phyloP scores from a whole-genome alignment of 2,113 vertebrate species.

The Dryoscopus gambensis region DNA sequence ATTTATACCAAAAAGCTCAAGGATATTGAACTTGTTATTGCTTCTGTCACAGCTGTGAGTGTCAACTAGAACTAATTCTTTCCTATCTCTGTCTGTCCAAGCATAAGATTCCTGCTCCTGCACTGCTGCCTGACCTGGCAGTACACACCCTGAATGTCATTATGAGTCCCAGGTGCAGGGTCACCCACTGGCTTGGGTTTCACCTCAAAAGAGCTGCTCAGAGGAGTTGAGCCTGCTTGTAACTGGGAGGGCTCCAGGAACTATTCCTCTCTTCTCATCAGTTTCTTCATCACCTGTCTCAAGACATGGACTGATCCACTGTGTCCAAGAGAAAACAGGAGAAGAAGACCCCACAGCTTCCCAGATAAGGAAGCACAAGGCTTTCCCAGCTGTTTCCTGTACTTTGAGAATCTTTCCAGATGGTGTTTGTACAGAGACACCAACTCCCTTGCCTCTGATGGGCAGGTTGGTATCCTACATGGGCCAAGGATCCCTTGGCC shows the following conservation, averaged over 20 bases:
- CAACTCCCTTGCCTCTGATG: neutral
- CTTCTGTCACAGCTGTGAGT: neutral
- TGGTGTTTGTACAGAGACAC: neutral
- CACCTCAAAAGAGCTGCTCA: neutral
- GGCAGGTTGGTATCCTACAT: neutral
- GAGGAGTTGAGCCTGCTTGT: neutral
- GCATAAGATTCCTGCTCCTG: neutral
- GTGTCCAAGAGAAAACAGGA: neutral
- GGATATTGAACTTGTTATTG: neutral
- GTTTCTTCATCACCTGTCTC: neutral
- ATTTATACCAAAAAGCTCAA: neutral
- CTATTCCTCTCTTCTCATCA: neutral
- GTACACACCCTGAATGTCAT: neutral
- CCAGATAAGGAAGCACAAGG: neutral
- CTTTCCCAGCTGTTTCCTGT: neutral
- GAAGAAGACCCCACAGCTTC: neutral
- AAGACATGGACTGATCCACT: neutral
- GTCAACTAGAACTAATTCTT: neutral
- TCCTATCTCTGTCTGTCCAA: neutral
- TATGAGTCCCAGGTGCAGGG: neutral
- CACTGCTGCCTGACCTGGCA: neutral
- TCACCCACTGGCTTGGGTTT: neutral
- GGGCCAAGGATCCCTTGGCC: neutral
- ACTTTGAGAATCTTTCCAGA: neutral
- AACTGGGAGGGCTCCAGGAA: neutral